These are phyloP conservation scores for Falco cherrug DNA, from an alignment of 2,797 vertebrate species.

Conservation along the genomic window DNA sequence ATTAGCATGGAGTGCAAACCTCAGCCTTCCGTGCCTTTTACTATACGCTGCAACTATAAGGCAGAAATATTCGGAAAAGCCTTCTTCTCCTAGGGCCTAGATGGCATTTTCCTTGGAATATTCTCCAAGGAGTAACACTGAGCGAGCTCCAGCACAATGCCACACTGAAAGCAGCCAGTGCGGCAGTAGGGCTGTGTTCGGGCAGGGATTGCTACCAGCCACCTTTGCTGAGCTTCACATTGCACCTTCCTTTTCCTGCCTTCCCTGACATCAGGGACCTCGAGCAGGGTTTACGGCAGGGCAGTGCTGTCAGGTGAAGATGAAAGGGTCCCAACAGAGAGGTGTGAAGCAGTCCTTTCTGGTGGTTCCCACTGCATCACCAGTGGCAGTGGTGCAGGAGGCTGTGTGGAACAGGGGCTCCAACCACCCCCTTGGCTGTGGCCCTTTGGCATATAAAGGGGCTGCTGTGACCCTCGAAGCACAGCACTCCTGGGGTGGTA, in stretches of 20 bases:
- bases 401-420: not conserved
- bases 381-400: not conserved
- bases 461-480: not conserved
- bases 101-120: not conserved
- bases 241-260: not conserved
- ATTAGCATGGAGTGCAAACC: conserved; percentile 40
- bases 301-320: not conserved
- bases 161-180: not conserved
- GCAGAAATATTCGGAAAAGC: not conserved
- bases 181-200: not conserved
- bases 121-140: not conserved
- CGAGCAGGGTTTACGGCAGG: not conserved
- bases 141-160: not conserved
- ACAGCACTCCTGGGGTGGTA: not conserved
- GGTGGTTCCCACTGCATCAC: not conserved
- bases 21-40: not conserved
- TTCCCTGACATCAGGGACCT: not conserved
- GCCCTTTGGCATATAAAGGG: not conserved
- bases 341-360: not conserved
- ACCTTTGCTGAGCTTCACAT: not conserved
- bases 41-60: not conserved
- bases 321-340: not conserved
- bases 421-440: not conserved
- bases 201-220: not conserved
- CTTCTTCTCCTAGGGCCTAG: not conserved